Evolutionary conservation across 2,797 vertebrate genomes (phyloP).

Genomic region (Lutjanus argentimaculatus): DNA sequence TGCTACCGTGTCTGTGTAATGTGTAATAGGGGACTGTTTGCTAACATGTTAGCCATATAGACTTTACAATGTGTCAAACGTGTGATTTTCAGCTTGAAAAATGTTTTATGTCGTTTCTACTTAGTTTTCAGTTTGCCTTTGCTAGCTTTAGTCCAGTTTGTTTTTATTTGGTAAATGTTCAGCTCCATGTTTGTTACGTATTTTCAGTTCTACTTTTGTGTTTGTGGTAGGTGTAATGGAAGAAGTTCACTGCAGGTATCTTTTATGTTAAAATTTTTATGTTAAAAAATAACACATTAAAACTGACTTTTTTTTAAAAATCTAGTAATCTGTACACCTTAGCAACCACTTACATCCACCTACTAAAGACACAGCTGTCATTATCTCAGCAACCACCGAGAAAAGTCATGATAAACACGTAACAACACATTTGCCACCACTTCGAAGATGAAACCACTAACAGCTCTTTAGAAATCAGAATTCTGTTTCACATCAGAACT

Average conservation of each 20-base stretch:
- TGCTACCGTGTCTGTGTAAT: not conserved
- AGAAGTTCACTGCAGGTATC: conserved; percentile 35
- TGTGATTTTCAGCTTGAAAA: not conserved
- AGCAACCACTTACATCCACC: not conserved
- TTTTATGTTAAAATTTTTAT: conserved; percentile 24
- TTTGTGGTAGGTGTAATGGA: not conserved
- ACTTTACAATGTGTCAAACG: not conserved
- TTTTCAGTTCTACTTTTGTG: conserved; percentile 12
- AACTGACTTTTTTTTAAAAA: not conserved
- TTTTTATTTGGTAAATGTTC: not conserved
- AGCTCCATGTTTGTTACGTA: not conserved
- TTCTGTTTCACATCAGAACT: not conserved
- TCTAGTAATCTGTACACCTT: not conserved
- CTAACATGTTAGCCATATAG: no score
- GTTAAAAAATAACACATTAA: not conserved
- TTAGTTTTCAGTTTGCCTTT: not conserved
- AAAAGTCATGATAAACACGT: not conserved
- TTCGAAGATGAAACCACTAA: not conserved
- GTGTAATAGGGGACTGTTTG: no score
- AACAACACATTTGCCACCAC: not conserved
- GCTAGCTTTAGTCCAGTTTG: not conserved
- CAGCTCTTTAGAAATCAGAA: not conserved
- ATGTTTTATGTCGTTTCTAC: not conserved
- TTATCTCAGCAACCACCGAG: no score
- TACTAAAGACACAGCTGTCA: not conserved